These are phyloP conservation scores for Raja brachyura DNA, from an alignment of 2,113 vertebrate genomes.

Conservation along the genomic window DNA sequence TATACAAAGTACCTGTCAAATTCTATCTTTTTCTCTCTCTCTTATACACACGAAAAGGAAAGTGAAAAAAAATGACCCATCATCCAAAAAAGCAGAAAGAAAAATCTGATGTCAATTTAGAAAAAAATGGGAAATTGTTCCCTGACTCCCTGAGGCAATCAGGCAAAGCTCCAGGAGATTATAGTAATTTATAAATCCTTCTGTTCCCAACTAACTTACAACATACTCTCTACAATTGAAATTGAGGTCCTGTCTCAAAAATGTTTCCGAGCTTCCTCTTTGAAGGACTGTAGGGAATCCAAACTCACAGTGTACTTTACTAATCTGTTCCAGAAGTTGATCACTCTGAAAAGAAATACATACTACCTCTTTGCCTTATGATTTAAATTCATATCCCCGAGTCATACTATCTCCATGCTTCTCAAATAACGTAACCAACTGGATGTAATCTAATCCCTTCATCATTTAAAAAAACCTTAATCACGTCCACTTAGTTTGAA, in stretches of 20 bases:
- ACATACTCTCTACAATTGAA: not conserved
- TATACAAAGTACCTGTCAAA: not conserved
- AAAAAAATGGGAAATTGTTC: not conserved
- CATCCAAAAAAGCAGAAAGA: not conserved
- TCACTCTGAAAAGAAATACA: not conserved
- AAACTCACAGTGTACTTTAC: not conserved
- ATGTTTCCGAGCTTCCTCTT: not conserved
- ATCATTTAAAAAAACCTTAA: not conserved
- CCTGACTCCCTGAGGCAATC: not conserved
- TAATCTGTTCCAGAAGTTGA: conserved; percentile 32
- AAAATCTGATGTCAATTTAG: not conserved
- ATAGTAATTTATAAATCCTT: conserved; percentile 8
- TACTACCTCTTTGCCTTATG: not conserved
- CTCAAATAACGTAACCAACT: conserved; percentile 25
- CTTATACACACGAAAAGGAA: not conserved
- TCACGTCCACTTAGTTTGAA: not conserved
- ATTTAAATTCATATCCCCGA: not conserved
- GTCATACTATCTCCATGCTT: not conserved
- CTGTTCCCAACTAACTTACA: conserved; percentile 4
- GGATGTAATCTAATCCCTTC: conserved; percentile 25
- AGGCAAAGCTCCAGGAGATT: not conserved
- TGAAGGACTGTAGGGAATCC: conserved; percentile 1
- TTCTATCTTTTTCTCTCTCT: not conserved
- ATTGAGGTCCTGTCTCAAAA: not conserved
- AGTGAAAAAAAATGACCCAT: not conserved